Base-by-base conservation (phyloP, 1,140 invertebrate genomes). In the Magallana ariakensis region DNA sequence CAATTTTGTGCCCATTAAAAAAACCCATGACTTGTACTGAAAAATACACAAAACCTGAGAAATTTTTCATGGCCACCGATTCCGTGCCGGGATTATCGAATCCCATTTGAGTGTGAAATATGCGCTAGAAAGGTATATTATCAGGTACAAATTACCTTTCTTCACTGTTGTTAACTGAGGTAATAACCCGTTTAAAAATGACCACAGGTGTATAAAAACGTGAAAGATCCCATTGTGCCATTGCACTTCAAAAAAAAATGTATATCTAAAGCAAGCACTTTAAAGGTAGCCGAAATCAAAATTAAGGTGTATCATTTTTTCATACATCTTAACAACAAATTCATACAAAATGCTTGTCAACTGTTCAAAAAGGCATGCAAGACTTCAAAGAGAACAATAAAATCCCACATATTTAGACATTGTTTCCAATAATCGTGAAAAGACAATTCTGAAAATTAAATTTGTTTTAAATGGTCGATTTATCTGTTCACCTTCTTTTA, bases 131-230 rank as follows among this genome's bases (percentile, higher is more conserved):
- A 75, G 9, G 22, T 33, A 75, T 26, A 75, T 75, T 26, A 75
- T 75, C 66, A 33, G 22, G 22, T 75, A 75, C 66, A 75, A 75
- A 75, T 75, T 75, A 75, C 66, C 66, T 75, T 75, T 75, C 66
- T 75, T 75, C 66, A 75, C 66, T 75, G 66, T 4, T 33, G 66
- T 75, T 75, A 75, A 33, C 66, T 75, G 66, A 75, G 66, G 66
- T 75, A 75, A 75, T 75, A 75, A 75, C 22, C 66, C 66, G 10
- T 75, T 75, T 75, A 9, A 19, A 75, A 75, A 75, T 75, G 66
- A 75, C 66, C 66, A 75, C 66, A 75, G 66, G 66, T 75, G 66
- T 75, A 75, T 22, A 11, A 75, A 75, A 33, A 75, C 19, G 9
- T 75, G 22, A 75, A 75, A 26, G 66, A 26, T 75, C 13, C 33